Percentiles rank a stretch among this genome's conserved stretches.
Conservation (phyloP, 2,113 vertebrate genomes). For the Strix aluco region DNA sequence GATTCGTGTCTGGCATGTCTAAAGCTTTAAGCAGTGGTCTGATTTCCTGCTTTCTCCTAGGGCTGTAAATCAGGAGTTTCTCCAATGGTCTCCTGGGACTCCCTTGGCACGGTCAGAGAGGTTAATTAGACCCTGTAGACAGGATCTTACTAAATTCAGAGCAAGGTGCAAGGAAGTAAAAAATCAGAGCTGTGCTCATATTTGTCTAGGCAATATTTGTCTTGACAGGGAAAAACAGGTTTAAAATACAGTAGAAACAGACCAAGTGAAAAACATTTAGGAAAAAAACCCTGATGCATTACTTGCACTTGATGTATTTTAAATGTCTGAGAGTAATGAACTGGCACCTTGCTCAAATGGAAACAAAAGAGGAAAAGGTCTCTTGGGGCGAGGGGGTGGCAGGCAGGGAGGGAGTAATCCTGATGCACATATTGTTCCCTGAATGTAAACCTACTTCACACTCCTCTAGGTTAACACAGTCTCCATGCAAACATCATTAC, state of each 20-base stretch:
- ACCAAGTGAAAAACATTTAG: neutral
- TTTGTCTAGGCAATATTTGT: neutral
- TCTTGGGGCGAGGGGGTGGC: rapidly evolving
- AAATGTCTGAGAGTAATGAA: constrained; percentile 34
- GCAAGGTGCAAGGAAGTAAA: neutral
- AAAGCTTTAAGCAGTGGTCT: neutral
- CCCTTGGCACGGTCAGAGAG: neutral
- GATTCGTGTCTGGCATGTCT: neutral
- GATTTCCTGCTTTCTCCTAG: neutral
- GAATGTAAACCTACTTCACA: constrained; percentile 21
- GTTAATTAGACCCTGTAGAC: neutral
- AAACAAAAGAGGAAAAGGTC: constrained; percentile 43
- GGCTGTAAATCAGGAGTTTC: neutral
- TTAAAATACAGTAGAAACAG: constrained; percentile 30
- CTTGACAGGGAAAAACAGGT: neutral
- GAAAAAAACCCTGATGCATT: neutral
- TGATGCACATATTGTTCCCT: neutral
- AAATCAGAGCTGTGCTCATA: neutral
- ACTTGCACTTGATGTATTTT: constrained; percentile 26
- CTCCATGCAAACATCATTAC: neutral
- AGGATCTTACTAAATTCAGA: neutral
- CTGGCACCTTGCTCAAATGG: neutral
- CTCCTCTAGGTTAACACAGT: neutral
- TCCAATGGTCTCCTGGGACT: neutral
- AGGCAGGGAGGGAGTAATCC: neutral